Percentiles rank a stretch among this genome's conserved stretches.
Conservation (phyloP, 1,140 invertebrate species). For the Heliconius nattereri region DNA sequence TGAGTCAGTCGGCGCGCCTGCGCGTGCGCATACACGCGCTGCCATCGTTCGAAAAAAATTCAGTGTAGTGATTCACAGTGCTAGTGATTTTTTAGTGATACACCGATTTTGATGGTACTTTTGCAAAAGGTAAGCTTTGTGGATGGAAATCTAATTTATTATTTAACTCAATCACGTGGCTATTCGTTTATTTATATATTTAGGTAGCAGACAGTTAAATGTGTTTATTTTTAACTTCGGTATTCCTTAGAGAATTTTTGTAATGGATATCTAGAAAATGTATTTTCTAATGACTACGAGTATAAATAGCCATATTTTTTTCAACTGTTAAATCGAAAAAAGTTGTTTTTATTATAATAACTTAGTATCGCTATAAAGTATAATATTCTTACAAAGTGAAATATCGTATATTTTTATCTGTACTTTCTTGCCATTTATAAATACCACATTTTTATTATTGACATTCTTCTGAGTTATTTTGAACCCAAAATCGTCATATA, state of each 20-base stretch:
- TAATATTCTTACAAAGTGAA: too few relatives aligned
- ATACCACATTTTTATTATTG: not conserved
- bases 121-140: constrained; percentile 24
- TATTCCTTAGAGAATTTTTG: not conserved
- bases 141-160: not conserved
- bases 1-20: constrained; percentile 72
- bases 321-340: too few relatives aligned
- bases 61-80: constrained; percentile 36
- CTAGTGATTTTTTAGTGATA: constrained; percentile 37
- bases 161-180: constrained; percentile 20
- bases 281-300: not conserved
- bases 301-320: not conserved
- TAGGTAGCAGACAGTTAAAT: constrained; percentile 15
- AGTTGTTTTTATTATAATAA: too few relatives aligned
- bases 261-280: not conserved
- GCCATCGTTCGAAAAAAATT: constrained; percentile 23
- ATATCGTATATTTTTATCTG: too few relatives aligned
- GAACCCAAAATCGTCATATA: not conserved
- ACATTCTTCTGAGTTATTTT: not conserved
- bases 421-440: too few relatives aligned
- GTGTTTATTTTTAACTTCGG: constrained; percentile 26
- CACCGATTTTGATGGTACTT: constrained; percentile 14
- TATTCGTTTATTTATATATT: constrained; percentile 21
- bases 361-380: too few relatives aligned
- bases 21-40: constrained; percentile 60